These are phyloP conservation scores for Emmelina monodactyla DNA, from an alignment of 2,888 invertebrate genomes.

Conservation along the genomic window DNA sequence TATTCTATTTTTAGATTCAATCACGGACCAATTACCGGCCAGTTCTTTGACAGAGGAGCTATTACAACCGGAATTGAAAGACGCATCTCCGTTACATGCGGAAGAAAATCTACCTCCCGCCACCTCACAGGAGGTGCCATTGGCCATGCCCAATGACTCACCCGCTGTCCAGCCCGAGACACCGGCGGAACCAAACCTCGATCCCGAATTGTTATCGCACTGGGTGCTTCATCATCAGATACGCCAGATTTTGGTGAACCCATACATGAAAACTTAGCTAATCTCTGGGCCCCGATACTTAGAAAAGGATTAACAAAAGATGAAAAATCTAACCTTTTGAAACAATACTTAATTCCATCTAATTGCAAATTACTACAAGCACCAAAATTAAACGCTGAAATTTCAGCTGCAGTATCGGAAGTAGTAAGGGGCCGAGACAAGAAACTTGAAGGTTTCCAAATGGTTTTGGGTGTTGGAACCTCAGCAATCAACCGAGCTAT, in stretches of 20 bases:
- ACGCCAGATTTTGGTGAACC: not conserved
- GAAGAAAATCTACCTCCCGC: too few relatives aligned
- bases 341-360: conserved; percentile 3
- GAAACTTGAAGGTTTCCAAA: not conserved
- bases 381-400: conserved; percentile 2
- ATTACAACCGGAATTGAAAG: too few relatives aligned
- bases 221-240: not conserved
- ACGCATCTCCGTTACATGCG: too few relatives aligned
- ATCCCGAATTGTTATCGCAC: too few relatives aligned
- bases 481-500: not conserved
- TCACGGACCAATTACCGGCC: too few relatives aligned
- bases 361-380: conserved; percentile 2
- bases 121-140: too few relatives aligned
- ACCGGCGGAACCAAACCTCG: too few relatives aligned
- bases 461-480: not conserved
- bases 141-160: not conserved
- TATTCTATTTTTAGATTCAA: too few relatives aligned
- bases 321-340: conserved; percentile 1
- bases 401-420: conserved; percentile 3
- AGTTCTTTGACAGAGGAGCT: too few relatives aligned
- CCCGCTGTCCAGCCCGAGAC: not conserved
- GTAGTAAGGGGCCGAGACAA: not conserved
- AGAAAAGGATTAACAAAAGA: conserved; percentile 1
- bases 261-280: not conserved
- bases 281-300: not conserved